Evolutionary conservation across 2,113 vertebrate species (phyloP).

Genomic region (Formicarius rufipectus): DNA sequence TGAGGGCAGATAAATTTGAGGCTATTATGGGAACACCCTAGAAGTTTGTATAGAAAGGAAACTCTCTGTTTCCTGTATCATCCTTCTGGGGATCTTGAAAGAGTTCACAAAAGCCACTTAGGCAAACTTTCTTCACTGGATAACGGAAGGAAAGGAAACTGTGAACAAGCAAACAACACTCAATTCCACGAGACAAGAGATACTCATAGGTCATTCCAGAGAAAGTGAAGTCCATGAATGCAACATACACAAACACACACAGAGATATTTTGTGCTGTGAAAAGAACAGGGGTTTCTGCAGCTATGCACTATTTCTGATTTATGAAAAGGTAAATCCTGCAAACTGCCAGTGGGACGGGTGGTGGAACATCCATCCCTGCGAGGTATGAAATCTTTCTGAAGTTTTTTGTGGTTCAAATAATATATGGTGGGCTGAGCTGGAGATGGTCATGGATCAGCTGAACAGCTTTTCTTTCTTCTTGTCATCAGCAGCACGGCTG

Average conservation of each 20-base stretch:
- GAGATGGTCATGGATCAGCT: neutral
- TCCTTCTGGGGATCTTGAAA: slow-evolving; percentile 71
- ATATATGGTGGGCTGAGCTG: neutral
- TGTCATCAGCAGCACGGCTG: neutral
- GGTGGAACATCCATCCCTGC: neutral
- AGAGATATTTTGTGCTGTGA: neutral
- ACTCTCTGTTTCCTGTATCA: slow-evolving; percentile 70
- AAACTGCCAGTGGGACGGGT: neutral
- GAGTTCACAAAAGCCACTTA: slow-evolving; percentile 66
- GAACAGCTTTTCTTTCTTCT: neutral
- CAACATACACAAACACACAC: neutral
- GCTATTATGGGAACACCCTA: slow-evolving; percentile 65
- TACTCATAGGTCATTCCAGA: slow-evolving; percentile 19
- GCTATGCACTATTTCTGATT: neutral
- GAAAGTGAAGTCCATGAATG: slow-evolving; percentile 20
- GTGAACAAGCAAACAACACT: slow-evolving; percentile 70
- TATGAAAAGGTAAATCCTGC: neutral
- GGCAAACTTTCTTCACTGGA: slow-evolving; percentile 58
- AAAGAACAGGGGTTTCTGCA: neutral
- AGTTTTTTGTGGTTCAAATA: neutral
- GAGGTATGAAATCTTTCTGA: neutral
- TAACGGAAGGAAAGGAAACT: slow-evolving; percentile 72
- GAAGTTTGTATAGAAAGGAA: slow-evolving; percentile 67
- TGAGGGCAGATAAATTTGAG: slow-evolving; percentile 62
- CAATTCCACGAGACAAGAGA: slow-evolving; percentile 55